Conservation (phyloP, 2,888 invertebrate genomes). For the Achlya flavicornis region DNA sequence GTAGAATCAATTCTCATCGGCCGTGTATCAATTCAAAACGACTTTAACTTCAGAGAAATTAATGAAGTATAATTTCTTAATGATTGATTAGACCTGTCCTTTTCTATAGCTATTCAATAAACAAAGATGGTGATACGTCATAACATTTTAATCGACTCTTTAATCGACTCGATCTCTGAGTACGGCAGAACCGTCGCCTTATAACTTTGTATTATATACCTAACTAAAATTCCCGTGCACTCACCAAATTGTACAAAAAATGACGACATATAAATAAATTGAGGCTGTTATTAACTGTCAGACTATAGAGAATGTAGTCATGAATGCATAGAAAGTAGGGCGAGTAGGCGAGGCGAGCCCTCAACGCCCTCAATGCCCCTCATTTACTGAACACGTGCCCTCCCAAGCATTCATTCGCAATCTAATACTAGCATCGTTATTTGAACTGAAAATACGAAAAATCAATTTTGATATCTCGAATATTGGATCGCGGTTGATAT, state of each 20-base stretch:
- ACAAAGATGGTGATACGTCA: no score
- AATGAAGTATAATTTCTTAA: no score
- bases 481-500: not conserved
- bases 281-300: slow-evolving; percentile 14
- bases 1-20: no score
- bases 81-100: no score
- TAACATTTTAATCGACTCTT: no score
- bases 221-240: no score
- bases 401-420: slow-evolving; percentile 26
- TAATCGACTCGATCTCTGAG: no score
- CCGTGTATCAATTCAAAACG: no score
- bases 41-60: no score
- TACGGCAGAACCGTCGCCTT: no score
- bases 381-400: slow-evolving; percentile 37
- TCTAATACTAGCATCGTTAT: slow-evolving; percentile 27
- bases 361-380: slow-evolving; percentile 36
- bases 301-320: slow-evolving; percentile 37
- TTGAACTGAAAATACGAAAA: slow-evolving; percentile 16
- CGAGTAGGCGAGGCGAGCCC: slow-evolving; percentile 28
- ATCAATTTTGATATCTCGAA: slow-evolving; percentile 1
- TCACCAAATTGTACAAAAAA: slow-evolving; percentile 10
- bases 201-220: no score
- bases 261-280: slow-evolving; percentile 21
- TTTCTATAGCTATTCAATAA: no score
- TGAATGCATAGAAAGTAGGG: slow-evolving; percentile 36